These are phyloP conservation scores for Patella ulyssiponensis DNA, from an alignment of 2,888 invertebrate species.

Conservation along the genomic window DNA sequence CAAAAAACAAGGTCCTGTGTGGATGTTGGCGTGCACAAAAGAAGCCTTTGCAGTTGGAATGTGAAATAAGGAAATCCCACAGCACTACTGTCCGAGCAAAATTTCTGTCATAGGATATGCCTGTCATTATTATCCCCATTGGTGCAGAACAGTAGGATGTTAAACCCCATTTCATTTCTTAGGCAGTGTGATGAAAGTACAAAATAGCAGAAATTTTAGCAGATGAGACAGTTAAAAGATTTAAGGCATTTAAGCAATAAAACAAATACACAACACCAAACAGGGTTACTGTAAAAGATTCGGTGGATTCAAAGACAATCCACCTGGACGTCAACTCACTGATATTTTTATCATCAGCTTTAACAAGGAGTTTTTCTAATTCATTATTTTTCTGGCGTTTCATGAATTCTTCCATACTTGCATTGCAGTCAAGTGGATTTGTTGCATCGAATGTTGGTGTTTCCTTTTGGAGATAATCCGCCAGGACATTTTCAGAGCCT, in stretches of 20 bases:
- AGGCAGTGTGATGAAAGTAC: no score
- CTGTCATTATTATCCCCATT: no score
- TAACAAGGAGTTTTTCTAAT: constrained; percentile 60
- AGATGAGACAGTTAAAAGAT: background rate
- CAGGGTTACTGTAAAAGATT: background rate
- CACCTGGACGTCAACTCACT: constrained; percentile 51
- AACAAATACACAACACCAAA: background rate
- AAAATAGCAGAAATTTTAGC: no score
- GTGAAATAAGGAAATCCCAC: no score
- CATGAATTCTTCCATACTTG: constrained; percentile 4
- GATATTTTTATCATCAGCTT: constrained; percentile 63
- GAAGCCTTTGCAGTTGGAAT: no score
- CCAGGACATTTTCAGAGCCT: constrained; percentile 12
- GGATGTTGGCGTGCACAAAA: no score
- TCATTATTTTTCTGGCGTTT: constrained; percentile 52
- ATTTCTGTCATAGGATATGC: no score
- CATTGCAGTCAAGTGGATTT: background rate
- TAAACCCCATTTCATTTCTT: no score
- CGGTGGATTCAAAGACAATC: background rate
- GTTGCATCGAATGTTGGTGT: constrained; percentile 19
- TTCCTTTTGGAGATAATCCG: constrained; percentile 17
- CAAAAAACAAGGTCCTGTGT: no score
- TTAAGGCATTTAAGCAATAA: no score
- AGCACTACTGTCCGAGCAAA: no score
- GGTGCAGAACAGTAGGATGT: no score